A percentile compares a stretch with the other conserved stretches of the same genome.
Evolutionary conservation across 2,888 invertebrate species (phyloP).

Genomic region (Phalera bucephala): DNA sequence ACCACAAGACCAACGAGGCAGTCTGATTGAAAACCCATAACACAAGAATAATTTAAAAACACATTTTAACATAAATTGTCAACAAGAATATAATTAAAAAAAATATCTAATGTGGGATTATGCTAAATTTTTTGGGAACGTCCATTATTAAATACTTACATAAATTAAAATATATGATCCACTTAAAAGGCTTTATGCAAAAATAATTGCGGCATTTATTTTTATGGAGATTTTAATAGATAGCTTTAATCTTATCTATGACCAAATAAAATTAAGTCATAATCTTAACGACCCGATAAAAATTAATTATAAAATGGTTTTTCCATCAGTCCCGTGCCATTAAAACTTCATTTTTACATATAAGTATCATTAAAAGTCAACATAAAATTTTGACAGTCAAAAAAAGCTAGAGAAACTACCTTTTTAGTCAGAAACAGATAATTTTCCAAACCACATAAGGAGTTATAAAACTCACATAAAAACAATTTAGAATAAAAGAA

Average conservation of each 20-base stretch:
- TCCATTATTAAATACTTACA: too few species aligned
- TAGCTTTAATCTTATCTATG: neutral
- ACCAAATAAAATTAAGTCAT: slow-evolving; percentile 1
- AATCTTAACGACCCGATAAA: slow-evolving; percentile 4
- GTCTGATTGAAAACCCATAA: too few species aligned
- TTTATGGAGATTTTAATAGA: neutral
- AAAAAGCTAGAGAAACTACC: neutral
- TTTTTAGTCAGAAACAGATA: slow-evolving; percentile 14
- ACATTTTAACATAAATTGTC: too few species aligned
- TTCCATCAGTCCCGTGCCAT: neutral
- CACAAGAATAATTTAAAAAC: too few species aligned
- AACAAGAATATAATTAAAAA: too few species aligned
- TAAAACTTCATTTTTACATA: too few species aligned
- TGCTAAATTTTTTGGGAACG: too few species aligned
- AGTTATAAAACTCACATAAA: slow-evolving; percentile 42
- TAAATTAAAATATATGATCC: too few species aligned
- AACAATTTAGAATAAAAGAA: slow-evolving; percentile 41
- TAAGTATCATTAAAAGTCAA: neutral
- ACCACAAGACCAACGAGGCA: too few species aligned
- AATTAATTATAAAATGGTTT: slow-evolving; percentile 9
- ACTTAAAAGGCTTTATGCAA: too few species aligned
- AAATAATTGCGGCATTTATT: too few species aligned
- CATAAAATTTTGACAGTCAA: neutral
- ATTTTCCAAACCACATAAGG: slow-evolving; percentile 25
- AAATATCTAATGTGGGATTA: too few species aligned